phyloP scores from a whole-genome alignment of 2,797 vertebrate species.

The Argyrosomus regius region DNA sequence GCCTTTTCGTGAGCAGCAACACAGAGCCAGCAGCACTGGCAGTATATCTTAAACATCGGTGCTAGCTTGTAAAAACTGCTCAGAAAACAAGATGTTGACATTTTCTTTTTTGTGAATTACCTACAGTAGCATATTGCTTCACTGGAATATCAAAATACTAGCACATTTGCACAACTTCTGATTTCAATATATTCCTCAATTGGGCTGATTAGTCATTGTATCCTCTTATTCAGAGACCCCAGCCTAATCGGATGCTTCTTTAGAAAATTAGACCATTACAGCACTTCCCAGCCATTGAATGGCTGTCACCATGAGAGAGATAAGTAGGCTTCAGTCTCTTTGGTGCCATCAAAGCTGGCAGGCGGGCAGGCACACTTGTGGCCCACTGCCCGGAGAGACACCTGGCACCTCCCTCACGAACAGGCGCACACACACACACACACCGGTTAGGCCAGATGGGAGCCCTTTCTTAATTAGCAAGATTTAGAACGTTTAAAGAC shows the following conservation, averaged over 20 bases:
- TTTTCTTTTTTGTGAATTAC: not conserved
- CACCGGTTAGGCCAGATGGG: constrained; percentile 54
- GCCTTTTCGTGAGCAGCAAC: constrained; percentile 22
- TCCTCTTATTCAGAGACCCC: constrained; percentile 2
- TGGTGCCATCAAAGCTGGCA: constrained; percentile 57
- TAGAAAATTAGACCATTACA: constrained; percentile 43
- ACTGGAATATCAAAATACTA: not conserved
- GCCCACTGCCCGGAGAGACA: constrained; percentile 68
- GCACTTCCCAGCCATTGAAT: constrained; percentile 32
- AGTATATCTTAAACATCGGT: not conserved
- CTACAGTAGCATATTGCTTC: not conserved
- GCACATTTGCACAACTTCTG: not conserved
- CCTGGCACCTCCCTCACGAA: constrained; percentile 55
- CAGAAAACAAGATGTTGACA: not conserved
- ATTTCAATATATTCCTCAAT: not conserved
- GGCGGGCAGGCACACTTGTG: constrained; percentile 56
- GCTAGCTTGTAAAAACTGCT: not conserved
- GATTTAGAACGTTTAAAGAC: constrained; percentile 55
- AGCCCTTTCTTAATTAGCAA: constrained; percentile 39
- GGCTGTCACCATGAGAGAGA: constrained; percentile 32
- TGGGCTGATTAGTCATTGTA: constrained; percentile 11
- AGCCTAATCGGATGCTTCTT: constrained; percentile 23
- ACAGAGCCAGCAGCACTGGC: constrained; percentile 10
- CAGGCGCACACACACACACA: constrained; percentile 15
- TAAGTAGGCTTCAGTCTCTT: constrained; percentile 57